Evolutionary conservation across 2,113 vertebrate species (phyloP).

Genomic region (Odocoileus hemionus): DNA sequence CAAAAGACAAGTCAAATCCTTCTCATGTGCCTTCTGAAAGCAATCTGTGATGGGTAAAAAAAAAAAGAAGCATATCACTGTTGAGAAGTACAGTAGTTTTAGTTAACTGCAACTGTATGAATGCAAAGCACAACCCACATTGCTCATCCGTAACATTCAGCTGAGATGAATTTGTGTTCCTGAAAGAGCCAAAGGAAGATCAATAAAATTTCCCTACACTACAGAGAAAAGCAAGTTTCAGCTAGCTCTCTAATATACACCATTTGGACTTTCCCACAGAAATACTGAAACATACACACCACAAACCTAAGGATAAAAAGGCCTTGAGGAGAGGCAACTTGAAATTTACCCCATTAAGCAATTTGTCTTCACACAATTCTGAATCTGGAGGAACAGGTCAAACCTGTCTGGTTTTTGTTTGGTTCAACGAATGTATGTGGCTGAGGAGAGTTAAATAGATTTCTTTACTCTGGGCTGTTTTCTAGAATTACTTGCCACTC

Average conservation of each 20-base stretch:
- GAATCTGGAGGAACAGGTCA: neutral
- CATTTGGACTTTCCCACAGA: constrained; percentile 60
- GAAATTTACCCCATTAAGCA: constrained; percentile 48
- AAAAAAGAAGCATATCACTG: neutral
- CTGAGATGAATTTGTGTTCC: neutral
- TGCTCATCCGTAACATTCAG: neutral
- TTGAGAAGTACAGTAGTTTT: neutral
- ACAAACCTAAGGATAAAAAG: constrained; percentile 54
- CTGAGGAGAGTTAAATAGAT: neutral
- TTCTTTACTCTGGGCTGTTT: neutral
- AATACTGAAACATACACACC: constrained; percentile 56
- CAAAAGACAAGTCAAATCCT: neutral
- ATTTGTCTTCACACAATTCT: constrained; percentile 9
- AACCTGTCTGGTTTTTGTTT: neutral
- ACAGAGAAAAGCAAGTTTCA: neutral
- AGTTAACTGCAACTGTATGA: neutral
- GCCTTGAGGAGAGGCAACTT: constrained; percentile 53
- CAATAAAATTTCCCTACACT: neutral
- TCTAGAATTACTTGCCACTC: neutral
- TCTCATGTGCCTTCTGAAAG: neutral
- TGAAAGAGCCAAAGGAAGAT: neutral
- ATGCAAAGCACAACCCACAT: neutral
- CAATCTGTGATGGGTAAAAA: neutral
- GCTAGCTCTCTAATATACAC: constrained; percentile 29
- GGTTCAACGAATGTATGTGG: neutral